These are phyloP conservation scores for Volucella inanis DNA, from an alignment of 2,888 invertebrate species.

Conservation along the genomic window DNA sequence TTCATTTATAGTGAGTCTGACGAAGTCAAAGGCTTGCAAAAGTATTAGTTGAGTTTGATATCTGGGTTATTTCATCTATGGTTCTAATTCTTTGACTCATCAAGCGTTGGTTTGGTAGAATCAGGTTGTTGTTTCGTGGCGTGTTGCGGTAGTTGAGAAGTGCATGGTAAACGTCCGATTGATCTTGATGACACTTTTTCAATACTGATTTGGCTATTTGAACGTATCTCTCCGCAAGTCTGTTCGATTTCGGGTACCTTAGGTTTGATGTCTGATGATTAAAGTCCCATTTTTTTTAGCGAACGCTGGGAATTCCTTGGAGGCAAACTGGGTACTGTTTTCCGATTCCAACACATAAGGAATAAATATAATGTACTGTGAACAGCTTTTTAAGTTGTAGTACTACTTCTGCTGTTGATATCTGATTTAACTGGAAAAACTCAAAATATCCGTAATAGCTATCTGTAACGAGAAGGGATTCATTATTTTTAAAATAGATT, in stretches of 20 bases:
- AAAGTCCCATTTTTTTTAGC: slow-evolving; percentile 47
- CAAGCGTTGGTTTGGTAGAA: too few species aligned
- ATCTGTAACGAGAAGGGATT: slow-evolving; percentile 41
- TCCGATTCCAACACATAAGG: slow-evolving; percentile 39
- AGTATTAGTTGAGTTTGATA: too few species aligned
- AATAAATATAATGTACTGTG: slow-evolving; percentile 26
- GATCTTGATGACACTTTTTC: too few species aligned
- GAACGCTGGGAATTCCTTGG: too few species aligned
- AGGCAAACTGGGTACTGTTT: slow-evolving; percentile 46
- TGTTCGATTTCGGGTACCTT: slow-evolving; percentile 49
- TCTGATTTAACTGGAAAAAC: slow-evolving; percentile 25
- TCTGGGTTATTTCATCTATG: too few species aligned
- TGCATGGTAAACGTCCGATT: too few species aligned
- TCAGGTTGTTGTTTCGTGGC: too few species aligned
- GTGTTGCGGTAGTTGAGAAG: too few species aligned
- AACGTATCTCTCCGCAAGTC: slow-evolving; percentile 39
- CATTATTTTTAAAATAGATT: slow-evolving; percentile 37
- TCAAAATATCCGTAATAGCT: slow-evolving; percentile 47
- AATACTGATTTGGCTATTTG: slow-evolving; percentile 43
- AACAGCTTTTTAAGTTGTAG: slow-evolving; percentile 38
- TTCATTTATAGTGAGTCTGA: too few species aligned
- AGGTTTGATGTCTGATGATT: slow-evolving; percentile 53
- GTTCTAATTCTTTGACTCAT: too few species aligned
- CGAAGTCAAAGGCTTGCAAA: too few species aligned
- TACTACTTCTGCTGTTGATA: slow-evolving; percentile 33